Evolutionary conservation across 1,140 invertebrate genomes (phyloP), one percentile per base, ranked within the genome.

Genomic region (Choristoneura fumiferana): DNA sequence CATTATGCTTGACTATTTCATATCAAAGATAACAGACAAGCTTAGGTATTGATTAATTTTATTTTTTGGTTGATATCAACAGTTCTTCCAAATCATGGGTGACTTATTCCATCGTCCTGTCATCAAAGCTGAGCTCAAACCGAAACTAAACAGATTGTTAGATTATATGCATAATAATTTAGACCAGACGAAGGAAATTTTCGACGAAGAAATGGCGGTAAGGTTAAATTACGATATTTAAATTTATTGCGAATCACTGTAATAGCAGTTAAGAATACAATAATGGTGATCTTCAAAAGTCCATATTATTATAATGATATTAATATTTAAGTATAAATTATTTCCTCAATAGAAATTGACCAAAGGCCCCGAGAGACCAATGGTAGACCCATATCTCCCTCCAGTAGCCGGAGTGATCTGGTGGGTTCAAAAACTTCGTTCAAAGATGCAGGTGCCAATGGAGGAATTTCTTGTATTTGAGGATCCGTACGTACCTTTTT

Each of bases 41-140:
- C n/a, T n/a, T n/a, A n/a, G n/a, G n/a, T n/a, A n/a, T n/a, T n/a
- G n/a, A n/a, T n/a, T 69, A 37, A 37, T 22, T 12, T 29, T n/a
- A 57, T 54, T 58, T 54, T 33, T 17, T 33, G 43, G 14, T 3
- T 49, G 36, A 39, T 35, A 45, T 8, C n/a, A 91, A 33, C 89
- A 95, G 92, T 90, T 96, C 36, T 91, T 95, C 38, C 93, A 94
- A 86, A 92, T 96, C 8, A 91, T 94, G 60, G 95, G 95, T 5
- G 91, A 92, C 52, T 86, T 97, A 34, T 88, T 94, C 29, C 92
- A 94, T 18, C 89, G 96, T 33, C 93, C 94, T 2, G 87, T 94
- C 13, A 94, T 97, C 43, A 92, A 92, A 67, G 84, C 91, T 9
- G 93, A 90, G 58, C 62, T 90, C 8, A 83, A 84, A 62, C 84